These are phyloP conservation scores for Archocentrus centrarchus DNA, from an alignment of 2,113 vertebrate species.

Conservation along the genomic window DNA sequence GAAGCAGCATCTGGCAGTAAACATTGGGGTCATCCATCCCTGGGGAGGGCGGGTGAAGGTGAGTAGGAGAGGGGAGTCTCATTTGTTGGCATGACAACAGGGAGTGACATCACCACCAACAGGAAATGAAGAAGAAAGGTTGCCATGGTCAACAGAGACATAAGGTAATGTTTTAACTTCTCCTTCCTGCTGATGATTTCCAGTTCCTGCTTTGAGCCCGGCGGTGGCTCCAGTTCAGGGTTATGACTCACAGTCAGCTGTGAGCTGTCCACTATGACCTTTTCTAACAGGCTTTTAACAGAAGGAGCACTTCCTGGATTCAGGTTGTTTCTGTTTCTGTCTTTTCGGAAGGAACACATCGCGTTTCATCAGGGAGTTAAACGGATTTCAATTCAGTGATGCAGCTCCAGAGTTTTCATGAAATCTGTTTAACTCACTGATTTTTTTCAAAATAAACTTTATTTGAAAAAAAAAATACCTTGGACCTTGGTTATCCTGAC, in stretches of 20 bases:
- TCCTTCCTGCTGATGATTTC: neutral
- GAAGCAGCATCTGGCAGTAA: conserved; percentile 64
- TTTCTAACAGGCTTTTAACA: too few species aligned
- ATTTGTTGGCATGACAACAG: conserved; percentile 8
- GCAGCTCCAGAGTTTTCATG: neutral
- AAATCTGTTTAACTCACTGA: neutral
- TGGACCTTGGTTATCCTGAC: neutral
- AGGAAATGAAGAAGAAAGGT: conserved; percentile 18
- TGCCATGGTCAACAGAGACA: conserved; percentile 28
- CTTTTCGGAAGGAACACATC: too few species aligned
- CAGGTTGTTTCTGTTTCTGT: too few species aligned
- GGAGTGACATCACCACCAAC: conserved; percentile 17
- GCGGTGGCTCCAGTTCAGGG: neutral
- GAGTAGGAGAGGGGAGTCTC: neutral
- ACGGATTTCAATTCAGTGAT: neutral
- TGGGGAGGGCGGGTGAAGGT: neutral
- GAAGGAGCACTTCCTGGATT: too few species aligned
- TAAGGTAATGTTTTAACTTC: neutral
- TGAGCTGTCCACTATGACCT: too few species aligned
- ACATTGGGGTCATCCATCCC: neutral
- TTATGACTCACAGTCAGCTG: neutral
- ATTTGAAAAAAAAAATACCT: neutral
- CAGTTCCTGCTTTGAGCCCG: too few species aligned
- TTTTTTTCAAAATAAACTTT: neutral
- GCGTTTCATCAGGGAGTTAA: too few species aligned